These are phyloP conservation scores for Heterohyrax brucei DNA, from an alignment of 2,797 vertebrate species.

Conservation along the genomic window DNA sequence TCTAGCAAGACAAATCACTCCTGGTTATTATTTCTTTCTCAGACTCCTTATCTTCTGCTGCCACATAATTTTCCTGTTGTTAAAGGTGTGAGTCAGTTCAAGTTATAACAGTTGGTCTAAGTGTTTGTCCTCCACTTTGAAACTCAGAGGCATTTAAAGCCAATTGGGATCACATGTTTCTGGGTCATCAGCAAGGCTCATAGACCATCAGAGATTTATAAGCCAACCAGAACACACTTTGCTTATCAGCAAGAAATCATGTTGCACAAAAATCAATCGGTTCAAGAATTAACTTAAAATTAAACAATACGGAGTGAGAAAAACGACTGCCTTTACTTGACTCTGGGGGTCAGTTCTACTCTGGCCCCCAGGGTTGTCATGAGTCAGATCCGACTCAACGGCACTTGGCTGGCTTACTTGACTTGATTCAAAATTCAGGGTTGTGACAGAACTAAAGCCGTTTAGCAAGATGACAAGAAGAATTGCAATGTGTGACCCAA, in stretches of 20 bases:
- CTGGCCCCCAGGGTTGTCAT: no score
- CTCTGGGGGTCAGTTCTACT: no score
- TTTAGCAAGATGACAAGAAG: neutral
- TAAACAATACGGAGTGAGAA: neutral
- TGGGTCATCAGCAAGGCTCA: neutral
- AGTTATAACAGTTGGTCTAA: neutral
- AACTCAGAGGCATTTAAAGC: constrained; percentile 50
- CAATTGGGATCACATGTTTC: neutral
- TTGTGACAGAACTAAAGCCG: constrained; percentile 28
- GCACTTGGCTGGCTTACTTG: neutral
- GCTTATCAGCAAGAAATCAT: constrained; percentile 34
- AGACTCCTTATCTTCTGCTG: neutral
- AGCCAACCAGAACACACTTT: neutral
- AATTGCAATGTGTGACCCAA: neutral
- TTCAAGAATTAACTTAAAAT: constrained; percentile 14
- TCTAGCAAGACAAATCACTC: neutral
- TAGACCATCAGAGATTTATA: neutral
- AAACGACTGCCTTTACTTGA: neutral
- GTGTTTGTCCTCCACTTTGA: neutral
- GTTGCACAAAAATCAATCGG: constrained; percentile 50
- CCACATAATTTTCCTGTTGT: neutral
- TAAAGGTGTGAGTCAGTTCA: neutral
- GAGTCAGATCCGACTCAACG: no score
- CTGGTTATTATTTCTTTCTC: neutral
- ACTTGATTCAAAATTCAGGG: constrained; percentile 9